A percentile compares a stretch with the other conserved stretches of the same genome.
Conservation (phyloP, 2,113 vertebrate genomes). For the Plectropomus leopardus region DNA sequence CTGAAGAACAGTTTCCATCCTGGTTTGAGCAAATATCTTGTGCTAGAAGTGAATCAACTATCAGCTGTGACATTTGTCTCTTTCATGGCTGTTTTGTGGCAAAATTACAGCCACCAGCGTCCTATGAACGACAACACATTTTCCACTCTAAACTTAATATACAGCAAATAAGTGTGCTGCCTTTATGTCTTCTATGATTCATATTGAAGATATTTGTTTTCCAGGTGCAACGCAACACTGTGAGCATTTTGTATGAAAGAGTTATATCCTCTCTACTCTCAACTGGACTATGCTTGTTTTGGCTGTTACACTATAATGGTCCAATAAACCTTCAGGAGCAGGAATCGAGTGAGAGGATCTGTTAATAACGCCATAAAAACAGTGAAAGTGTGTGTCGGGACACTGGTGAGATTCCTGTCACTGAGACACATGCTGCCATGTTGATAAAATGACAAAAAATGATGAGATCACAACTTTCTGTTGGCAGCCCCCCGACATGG, state of each 20-base stretch:
- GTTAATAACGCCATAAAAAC: background rate
- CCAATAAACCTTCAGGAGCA: background rate
- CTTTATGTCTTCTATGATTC: background rate
- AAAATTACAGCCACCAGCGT: background rate
- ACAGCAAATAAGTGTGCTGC: background rate
- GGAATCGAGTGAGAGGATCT: background rate
- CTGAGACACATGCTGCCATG: background rate
- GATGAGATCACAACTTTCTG: background rate
- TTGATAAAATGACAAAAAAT: background rate
- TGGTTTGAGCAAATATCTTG: background rate
- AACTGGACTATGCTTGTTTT: background rate
- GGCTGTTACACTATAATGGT: background rate
- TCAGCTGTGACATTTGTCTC: background rate
- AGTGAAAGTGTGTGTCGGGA: background rate
- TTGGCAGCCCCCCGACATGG: background rate
- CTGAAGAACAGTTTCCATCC: background rate
- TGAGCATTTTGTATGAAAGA: background rate
- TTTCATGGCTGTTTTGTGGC: background rate
- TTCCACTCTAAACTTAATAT: background rate
- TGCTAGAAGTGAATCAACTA: background rate
- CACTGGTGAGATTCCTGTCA: background rate
- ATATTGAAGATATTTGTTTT: background rate
- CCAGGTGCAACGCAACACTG: background rate
- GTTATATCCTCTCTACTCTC: background rate
- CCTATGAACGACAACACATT: background rate